Evolutionary conservation across 2,797 vertebrate genomes (phyloP), one percentile per base, ranked within the genome.

Genomic region (Oophaga sylvatica): DNA sequence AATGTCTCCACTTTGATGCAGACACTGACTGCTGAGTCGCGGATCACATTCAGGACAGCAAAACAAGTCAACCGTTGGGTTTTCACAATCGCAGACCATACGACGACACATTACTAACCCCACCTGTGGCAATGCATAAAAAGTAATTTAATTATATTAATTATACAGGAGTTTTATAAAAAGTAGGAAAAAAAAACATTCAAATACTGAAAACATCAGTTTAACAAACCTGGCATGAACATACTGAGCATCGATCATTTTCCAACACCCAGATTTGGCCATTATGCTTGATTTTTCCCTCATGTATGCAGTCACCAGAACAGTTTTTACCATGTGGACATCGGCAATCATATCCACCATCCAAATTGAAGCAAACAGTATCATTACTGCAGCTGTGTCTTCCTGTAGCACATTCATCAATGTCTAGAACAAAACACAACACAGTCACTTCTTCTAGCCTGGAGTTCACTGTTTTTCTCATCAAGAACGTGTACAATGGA

Each of bases 71-170:
- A 97, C 97, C 0, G 96, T 98, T 90, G 98, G 97, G 91, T 99
- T 99, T 92, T 99, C 97, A 88, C 98, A 99, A 93, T 99, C 98
- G 88, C 98, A 99, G 81, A 99, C 98, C 98, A 99, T 99, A 91
- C 98, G 94, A 17, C 98, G 96, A 83, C 98, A 99, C 97, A 98
- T 97, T 90, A 99, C 98, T 70, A 96, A 96, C 7, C 98, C 97
- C 2, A 93, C 97, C 98, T 99, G 93, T 45, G 80, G 15, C 13
- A 71, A 89, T n/a, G 17, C 26, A 73, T 29, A 57, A 76, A 11
- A 45, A 11, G 29, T 26, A 15, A 57, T 19, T 26, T 77, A 13
- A n/a, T 79, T 86, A 10, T 48, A 20, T 35, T 10, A 75, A 53
- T 60, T 57, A 60, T 57, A 8, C 45, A 59, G 12, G 17, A 15